These are phyloP conservation scores for Anastrepha ludens DNA, from an alignment of 1,140 invertebrate species.

Conservation along the genomic window DNA sequence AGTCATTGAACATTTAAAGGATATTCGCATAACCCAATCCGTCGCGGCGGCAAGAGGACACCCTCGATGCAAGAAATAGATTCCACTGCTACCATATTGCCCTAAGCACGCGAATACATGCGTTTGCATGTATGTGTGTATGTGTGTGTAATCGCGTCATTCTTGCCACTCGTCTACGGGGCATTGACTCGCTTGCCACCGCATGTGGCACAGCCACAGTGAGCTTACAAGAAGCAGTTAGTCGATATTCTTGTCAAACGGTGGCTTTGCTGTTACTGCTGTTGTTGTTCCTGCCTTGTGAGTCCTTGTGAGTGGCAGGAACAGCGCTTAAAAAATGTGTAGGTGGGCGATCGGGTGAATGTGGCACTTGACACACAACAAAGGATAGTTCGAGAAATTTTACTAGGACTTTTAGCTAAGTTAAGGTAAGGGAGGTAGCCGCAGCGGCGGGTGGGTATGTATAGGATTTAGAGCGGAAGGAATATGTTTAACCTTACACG, in stretches of 20 bases:
- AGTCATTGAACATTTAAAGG: constrained; percentile 46
- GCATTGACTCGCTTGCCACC: constrained; percentile 28
- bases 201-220: constrained; percentile 9
- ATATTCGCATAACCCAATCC: constrained; percentile 5
- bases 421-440: neutral
- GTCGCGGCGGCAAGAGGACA: neutral
- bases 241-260: constrained; percentile 9
- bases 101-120: neutral
- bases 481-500: no score
- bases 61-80: neutral
- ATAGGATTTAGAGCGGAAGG: neutral
- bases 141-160: constrained; percentile 18
- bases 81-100: neutral
- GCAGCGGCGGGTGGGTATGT: neutral
- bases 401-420: neutral
- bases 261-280: neutral
- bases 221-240: constrained; percentile 1
- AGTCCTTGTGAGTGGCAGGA: no score
- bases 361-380: constrained; percentile 40
- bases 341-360: neutral
- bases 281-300: neutral
- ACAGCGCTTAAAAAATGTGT: neutral
- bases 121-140: neutral
- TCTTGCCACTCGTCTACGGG: constrained; percentile 5
- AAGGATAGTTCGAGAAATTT: constrained; percentile 40